Percentiles rank a stretch among this genome's conserved stretches.
phyloP scores from a whole-genome alignment of 2,113 vertebrate genomes.

The Heliornis fulica region DNA sequence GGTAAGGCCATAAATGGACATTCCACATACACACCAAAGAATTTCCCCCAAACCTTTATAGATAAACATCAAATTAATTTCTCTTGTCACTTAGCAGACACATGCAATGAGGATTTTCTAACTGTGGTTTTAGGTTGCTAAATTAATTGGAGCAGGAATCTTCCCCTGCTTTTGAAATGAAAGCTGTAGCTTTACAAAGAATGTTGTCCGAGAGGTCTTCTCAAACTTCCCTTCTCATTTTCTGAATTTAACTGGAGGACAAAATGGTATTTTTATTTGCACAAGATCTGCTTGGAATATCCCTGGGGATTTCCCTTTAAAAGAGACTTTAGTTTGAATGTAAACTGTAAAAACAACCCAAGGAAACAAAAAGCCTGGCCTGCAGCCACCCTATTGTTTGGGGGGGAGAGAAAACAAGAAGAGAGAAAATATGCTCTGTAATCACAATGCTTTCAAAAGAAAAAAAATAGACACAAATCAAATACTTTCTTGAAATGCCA shows the following conservation, averaged over 20 bases:
- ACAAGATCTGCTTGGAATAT: background rate
- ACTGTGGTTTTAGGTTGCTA: slow-evolving; percentile 2
- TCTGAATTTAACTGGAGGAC: background rate
- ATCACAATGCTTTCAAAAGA: background rate
- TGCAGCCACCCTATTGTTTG: slow-evolving; percentile 18
- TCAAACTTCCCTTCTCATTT: background rate
- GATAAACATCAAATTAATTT: background rate
- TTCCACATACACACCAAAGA: background rate
- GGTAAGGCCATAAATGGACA: background rate
- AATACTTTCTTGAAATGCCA: background rate
- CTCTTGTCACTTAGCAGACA: background rate
- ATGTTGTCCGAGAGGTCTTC: background rate
- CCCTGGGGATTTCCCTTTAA: background rate
- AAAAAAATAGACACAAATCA: background rate
- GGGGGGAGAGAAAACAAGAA: background rate
- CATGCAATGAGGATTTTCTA: background rate
- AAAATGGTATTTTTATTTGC: background rate
- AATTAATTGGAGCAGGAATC: background rate
- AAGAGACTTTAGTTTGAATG: background rate
- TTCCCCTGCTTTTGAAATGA: background rate
- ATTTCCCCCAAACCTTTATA: background rate
- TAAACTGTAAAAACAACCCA: background rate
- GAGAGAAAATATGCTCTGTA: background rate
- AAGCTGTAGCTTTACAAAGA: background rate
- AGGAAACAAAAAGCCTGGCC: background rate